Evolutionary conservation across 2,888 invertebrate genomes (phyloP), one percentile per base, ranked within the genome.

Genomic region (Lottia scabra): DNA sequence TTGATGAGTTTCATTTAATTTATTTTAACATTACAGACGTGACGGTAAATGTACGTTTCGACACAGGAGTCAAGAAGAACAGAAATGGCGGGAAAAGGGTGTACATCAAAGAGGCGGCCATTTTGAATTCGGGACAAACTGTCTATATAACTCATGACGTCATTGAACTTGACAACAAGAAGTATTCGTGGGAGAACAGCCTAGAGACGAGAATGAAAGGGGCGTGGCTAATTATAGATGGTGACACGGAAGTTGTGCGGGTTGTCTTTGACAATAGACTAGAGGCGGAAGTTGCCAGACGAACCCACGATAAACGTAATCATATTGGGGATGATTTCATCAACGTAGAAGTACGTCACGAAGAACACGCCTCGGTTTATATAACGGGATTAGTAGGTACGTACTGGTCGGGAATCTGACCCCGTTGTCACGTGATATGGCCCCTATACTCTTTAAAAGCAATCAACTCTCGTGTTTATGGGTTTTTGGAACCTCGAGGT

Each of bases 221-320:
- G 19, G 56, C 56, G 19, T 56, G 56, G 56, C 56, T 56, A 56
- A 56, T 56, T 56, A 19, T 56, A 56, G 56, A 56, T 56, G 19
- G 19, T 2, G 19, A 23, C 2, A 56, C 19, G 56, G 56, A 56
- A 13, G 12, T 56, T 12, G 56, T 56, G 10, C 12, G 56, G 12
- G 19, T 56, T 23, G 13, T 56, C 4, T 56, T 56, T 19, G 56
- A 56, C 23, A 56, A 56, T 23, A 23, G 56, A 13, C 10, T 56
- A 56, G 56, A 56, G 23, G 56, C 15, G 6, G 23, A 56, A 23
- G 56, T 56, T 8, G 19, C 23, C 0, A 19, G 56, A 23, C 19
- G 56, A 23, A 56, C 56, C 8, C 56, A 56, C 23, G 5, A 56
- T 56, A 23, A 23, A 23, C 56, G 23, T 56, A 56, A 19, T 10